Conservation (phyloP, 64 coral and sea anemone species). For the Montipora cactus region DNA sequence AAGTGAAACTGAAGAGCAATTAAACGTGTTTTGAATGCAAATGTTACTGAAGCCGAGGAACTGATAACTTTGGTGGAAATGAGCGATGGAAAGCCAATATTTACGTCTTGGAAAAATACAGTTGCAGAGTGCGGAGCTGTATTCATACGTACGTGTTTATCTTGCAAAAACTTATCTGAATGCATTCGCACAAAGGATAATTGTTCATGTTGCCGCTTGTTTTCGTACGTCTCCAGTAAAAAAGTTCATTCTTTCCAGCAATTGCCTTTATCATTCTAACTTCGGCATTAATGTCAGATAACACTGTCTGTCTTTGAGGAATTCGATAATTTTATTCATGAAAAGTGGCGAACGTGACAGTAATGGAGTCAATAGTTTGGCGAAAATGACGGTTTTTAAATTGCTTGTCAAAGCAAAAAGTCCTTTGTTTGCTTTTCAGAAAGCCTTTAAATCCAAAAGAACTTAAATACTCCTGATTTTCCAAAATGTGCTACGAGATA, state of each 20-base stretch:
- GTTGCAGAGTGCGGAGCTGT: no score
- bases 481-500: not conserved
- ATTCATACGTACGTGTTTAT: no score
- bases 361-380: not conserved
- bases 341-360: not conserved
- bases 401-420: conserved; percentile 4
- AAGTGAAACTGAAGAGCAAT: conserved; percentile 6
- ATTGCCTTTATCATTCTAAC: not conserved
- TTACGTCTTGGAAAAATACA: no score
- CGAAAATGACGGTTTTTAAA: not conserved
- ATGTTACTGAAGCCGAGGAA: not conserved
- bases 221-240: not conserved
- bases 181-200: not conserved
- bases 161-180: not conserved
- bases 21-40: not conserved
- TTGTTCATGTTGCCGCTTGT: not conserved
- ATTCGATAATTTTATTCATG: not conserved
- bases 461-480: not conserved
- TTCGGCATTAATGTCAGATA: not conserved
- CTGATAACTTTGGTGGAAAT: not conserved
- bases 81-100: no score
- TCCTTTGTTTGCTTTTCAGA: not conserved
- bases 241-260: not conserved
- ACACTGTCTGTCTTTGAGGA: not conserved
- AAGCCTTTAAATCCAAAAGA: not conserved